Evolutionary conservation across 2,113 vertebrate species (phyloP), one percentile per base, ranked within the genome.

Genomic region (Ahaetulla prasina): DNA sequence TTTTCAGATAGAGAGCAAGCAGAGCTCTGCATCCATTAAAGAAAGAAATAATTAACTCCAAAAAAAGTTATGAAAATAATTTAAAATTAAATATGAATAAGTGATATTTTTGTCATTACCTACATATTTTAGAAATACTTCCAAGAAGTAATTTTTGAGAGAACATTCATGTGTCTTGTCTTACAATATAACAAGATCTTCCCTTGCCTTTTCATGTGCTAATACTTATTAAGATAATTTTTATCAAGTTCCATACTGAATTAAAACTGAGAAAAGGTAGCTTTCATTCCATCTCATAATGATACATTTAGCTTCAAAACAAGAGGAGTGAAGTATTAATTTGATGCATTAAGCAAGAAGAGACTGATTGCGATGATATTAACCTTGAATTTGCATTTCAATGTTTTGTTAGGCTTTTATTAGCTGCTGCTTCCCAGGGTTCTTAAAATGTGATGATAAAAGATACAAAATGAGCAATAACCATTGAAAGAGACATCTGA

Each of bases 211-310:
- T 93, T 93, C 88, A 52, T 4, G 8, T 49, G 49, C 53, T 89
- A 50, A 93, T 80, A 85, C 91, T 85, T 90, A 80, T 85, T 74
- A 27, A 52, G 87, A 45, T 55, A n/a, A 50, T 27, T 89, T 49
- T 27, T 49, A 74, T 47, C 12, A 50, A 87, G 53, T 94, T 85
- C 90, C 84, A 30, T 63, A n/a, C 12, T 16, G 22, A 92, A 92
- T 84, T 84, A 53, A 50, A 92, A 80, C 47, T 6, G 52, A 92
- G 93, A 94, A 47, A 53, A 87, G 6, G 20, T 74, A 85, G 39
- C 55, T 8, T 92, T 94, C 87, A 5, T 89, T 20, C 39, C 18
- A 52, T 0, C 74, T 93, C 90, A 63, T 87, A n/a, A 94, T 94
- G 35, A 94, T 94, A 93, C 1, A 45, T 63, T 68, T 86, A 90